Base-by-base conservation (phyloP, 2,113 vertebrate genomes). In the Lanius ludovicianus region DNA sequence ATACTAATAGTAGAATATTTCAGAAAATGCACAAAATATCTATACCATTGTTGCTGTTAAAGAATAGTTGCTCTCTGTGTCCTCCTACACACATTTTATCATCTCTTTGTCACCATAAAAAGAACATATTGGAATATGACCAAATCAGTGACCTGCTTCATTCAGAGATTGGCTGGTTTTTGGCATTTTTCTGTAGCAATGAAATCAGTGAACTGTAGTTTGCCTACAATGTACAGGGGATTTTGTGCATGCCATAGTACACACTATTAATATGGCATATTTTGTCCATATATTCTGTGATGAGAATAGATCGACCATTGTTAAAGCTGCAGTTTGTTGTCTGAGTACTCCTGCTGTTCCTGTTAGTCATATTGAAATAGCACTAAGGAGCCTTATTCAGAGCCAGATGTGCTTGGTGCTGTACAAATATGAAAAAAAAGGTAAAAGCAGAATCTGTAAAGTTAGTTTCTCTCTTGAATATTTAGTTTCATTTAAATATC, bases 401-500 rank as follows among this genome's bases (percentile, higher is more conserved):
- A 77, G 42, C 31, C 71, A 86, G 56, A 44, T 81, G 76, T 93
- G 35, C 68, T 81, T 60, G 56, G 52, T 62, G 62, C 84, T 85
- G 46, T 39, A 71, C 39, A 75, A 64, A 90, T 55, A 73, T 6
- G 9, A 5, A 49, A 46, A 33, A 53, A 47, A 25, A 59, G 7
- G 7, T 25, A 28, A 73, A 28, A 28, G 7, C 33, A 83, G 56
- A 67, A 11, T 67, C 37, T 71, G 1, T 53, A 30, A 90, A 81
- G 52, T 73, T 33, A 24, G 19, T 60, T 52, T 55, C 19, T 84
- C 11, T 63, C 41, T 28, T 78, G 73, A 78, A 86, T 75, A 78
- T 90, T 90, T 90, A 64, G 8, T 65, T 93, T 81, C 49, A 84
- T 96, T 89, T 90, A 84, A 95, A 94, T 80, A 78, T 71, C 69